These are phyloP conservation scores for Oreocharis arfaki DNA, from an alignment of 2,113 vertebrate species.

Conservation along the genomic window DNA sequence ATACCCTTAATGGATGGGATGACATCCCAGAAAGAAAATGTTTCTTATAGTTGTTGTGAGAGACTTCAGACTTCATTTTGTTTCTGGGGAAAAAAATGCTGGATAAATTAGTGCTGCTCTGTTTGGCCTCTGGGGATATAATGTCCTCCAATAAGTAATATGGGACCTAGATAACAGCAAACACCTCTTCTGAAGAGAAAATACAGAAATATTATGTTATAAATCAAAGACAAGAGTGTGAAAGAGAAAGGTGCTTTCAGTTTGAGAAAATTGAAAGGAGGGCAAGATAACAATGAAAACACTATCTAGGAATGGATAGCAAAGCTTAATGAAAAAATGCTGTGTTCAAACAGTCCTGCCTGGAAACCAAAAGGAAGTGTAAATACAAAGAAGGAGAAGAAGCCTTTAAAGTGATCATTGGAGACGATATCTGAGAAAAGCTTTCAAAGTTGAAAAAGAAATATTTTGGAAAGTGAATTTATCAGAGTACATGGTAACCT, in stretches of 20 bases:
- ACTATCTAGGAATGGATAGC: background rate
- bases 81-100: background rate
- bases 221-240: conserved; percentile 11
- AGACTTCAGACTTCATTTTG: background rate
- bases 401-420: background rate
- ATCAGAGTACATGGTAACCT: background rate
- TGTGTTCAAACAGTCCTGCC: background rate
- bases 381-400: conserved; percentile 8
- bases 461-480: background rate
- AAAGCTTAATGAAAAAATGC: conserved; percentile 23
- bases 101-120: background rate
- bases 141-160: background rate
- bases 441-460: background rate
- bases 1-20: background rate
- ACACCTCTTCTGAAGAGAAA: background rate
- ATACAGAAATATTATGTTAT: background rate
- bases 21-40: background rate
- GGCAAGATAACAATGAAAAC: conserved; percentile 4
- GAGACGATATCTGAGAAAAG: background rate
- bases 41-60: background rate
- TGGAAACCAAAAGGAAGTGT: background rate
- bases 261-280: background rate
- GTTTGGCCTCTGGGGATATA: background rate
- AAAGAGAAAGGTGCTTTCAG: background rate
- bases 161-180: background rate